Evolutionary conservation across 1,140 invertebrate genomes (phyloP).

Genomic region (Drosophila takahashii): DNA sequence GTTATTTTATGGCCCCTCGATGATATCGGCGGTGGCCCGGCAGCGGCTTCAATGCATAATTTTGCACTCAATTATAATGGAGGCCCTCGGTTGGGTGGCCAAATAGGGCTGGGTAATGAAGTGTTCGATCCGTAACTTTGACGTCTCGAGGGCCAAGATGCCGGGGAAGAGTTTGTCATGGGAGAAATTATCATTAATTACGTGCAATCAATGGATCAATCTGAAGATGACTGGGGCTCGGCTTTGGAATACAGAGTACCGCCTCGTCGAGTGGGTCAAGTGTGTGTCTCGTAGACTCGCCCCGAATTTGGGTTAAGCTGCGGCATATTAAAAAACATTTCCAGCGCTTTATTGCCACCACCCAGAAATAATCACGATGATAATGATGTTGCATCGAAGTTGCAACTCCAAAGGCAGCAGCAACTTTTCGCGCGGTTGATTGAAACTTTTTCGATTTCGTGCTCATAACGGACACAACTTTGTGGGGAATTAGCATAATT

Average conservation of each 20-base stretch:
- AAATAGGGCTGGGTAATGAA: slow-evolving; percentile 53
- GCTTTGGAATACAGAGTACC: neutral
- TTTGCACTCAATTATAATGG: slow-evolving; percentile 83
- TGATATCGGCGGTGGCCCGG: slow-evolving; percentile 49
- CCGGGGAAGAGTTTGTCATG: slow-evolving; percentile 29
- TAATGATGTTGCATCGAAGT: slow-evolving; percentile 58
- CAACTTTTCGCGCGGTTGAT: slow-evolving; percentile 60
- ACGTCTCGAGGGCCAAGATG: slow-evolving; percentile 39
- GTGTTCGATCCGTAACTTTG: slow-evolving; percentile 50
- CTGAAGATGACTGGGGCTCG: slow-evolving; percentile 19
- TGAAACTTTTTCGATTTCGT: slow-evolving; percentile 82
- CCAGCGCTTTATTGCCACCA: slow-evolving; percentile 69
- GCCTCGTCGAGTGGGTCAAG: slow-evolving; percentile 64
- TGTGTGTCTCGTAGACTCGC: slow-evolving; percentile 26
- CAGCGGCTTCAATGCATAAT: slow-evolving; percentile 74
- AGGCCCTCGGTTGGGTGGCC: slow-evolving; percentile 6
- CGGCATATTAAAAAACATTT: slow-evolving; percentile 79
- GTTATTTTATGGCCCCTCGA: slow-evolving; percentile 73
- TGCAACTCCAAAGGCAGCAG: slow-evolving; percentile 66
- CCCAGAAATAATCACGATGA: slow-evolving; percentile 29
- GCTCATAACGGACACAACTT: slow-evolving; percentile 73
- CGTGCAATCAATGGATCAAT: slow-evolving; percentile 68
- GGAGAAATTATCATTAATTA: slow-evolving; percentile 67
- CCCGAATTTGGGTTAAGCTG: slow-evolving; percentile 66
- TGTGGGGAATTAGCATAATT: slow-evolving; percentile 77